Conservation (phyloP, 2,888 invertebrate species). For the Calephelis perditalis region DNA sequence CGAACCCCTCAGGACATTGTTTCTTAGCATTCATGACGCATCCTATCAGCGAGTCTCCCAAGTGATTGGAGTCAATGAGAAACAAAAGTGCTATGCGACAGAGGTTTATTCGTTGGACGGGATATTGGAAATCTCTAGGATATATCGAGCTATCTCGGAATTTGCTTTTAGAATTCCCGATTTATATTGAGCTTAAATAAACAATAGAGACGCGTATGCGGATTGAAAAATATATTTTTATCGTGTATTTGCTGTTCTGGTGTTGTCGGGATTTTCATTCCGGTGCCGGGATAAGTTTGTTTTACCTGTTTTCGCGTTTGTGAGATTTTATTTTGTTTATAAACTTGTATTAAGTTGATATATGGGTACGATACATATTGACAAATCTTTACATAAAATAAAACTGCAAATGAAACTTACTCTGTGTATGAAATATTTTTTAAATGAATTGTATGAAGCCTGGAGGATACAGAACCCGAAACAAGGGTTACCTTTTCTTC, state of each 20-base stretch:
- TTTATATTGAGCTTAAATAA: conserved; percentile 41
- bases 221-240: conserved; percentile 13
- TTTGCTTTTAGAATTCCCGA: conserved; percentile 42
- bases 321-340: no score
- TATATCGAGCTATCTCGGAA: conserved; percentile 41
- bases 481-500: no score
- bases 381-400: no score
- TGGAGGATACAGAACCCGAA: no score
- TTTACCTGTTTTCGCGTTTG: background rate
- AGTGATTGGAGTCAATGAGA: conserved; percentile 9
- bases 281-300: conserved; percentile 5
- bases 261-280: conserved; percentile 9
- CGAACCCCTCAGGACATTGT: conserved; percentile 1
- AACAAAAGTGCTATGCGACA: conserved; percentile 8
- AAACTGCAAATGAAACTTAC: no score
- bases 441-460: no score
- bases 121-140: conserved; percentile 36
- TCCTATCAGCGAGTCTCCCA: conserved; percentile 9
- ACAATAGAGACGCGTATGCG: conserved; percentile 20
- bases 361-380: no score
- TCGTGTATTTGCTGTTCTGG: conserved; percentile 5
- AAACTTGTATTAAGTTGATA: no score
- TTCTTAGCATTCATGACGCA: conserved; percentile 17
- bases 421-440: no score
- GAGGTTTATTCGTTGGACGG: conserved; percentile 6